A percentile compares a stretch with the other conserved stretches of the same genome.
phyloP scores from a whole-genome alignment of 1,140 invertebrate species.

The Onthophagus taurus region DNA sequence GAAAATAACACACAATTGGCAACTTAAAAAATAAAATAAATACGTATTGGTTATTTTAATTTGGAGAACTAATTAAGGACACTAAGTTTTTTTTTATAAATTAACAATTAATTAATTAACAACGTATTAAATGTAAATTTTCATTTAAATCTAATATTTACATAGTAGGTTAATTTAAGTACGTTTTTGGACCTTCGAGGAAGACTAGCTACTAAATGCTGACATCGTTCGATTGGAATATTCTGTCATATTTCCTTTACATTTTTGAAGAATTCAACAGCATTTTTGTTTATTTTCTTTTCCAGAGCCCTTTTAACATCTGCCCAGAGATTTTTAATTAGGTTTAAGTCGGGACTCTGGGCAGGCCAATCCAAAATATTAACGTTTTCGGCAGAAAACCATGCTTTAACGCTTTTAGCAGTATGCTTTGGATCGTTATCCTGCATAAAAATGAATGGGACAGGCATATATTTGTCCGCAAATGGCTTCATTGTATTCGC shows the following conservation, averaged over 20 bases:
- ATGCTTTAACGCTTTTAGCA: slow-evolving; percentile 14
- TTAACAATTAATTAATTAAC: too few species aligned
- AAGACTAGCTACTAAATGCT: background rate
- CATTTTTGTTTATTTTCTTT: slow-evolving; percentile 1
- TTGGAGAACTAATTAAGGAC: too few species aligned
- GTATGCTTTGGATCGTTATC: slow-evolving; percentile 3
- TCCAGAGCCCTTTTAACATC: slow-evolving; percentile 20
- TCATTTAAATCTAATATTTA: too few species aligned
- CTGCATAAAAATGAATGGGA: background rate
- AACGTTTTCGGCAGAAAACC: slow-evolving; percentile 23
- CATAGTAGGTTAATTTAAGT: too few species aligned
- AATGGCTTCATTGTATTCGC: background rate
- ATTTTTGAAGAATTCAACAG: too few species aligned
- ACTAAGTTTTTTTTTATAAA: too few species aligned
- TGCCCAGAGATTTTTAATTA: slow-evolving; percentile 34
- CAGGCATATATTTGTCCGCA: background rate
- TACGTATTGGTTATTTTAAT: too few species aligned
- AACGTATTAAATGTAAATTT: too few species aligned
- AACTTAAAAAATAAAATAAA: too few species aligned
- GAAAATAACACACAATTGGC: too few species aligned
- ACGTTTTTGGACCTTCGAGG: too few species aligned
- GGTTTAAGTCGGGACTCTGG: slow-evolving; percentile 35
- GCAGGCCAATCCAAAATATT: slow-evolving; percentile 25
- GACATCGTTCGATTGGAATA: background rate
- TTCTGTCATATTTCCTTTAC: slow-evolving; percentile 1